These are phyloP conservation scores for Bunonema sp. DNA, from an alignment of 2,888 invertebrate genomes.

Conservation along the genomic window DNA sequence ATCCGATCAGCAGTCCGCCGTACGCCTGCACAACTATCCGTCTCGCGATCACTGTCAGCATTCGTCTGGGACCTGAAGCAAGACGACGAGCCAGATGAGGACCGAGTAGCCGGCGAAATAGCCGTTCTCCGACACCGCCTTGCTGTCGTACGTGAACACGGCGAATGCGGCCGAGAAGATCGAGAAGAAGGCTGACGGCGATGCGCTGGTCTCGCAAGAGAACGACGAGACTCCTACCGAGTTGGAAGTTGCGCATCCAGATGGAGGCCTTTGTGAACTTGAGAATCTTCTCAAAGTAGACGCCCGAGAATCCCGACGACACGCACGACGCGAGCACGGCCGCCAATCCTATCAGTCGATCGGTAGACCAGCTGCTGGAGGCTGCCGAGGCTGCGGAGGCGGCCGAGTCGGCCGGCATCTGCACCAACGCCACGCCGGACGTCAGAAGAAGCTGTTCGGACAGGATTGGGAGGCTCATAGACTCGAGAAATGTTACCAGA, in stretches of 20 bases:
- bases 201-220: background rate
- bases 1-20: conserved; percentile 50
- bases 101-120: conserved; percentile 51
- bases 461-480: too few species aligned
- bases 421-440: conserved; percentile 53
- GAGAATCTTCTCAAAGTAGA: conserved; percentile 52
- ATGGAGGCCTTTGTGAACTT: conserved; percentile 45
- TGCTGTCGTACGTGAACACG: conserved; percentile 46
- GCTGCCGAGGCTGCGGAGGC: background rate
- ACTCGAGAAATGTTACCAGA: too few species aligned
- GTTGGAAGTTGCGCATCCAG: conserved; percentile 50
- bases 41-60: background rate
- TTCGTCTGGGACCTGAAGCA: conserved; percentile 44
- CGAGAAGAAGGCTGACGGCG: conserved; percentile 46
- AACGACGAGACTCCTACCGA: conserved; percentile 41
- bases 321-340: conserved; percentile 50
- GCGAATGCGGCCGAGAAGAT: conserved; percentile 46
- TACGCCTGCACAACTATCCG: conserved; percentile 45
- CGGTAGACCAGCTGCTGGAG: too few species aligned
- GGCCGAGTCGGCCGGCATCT: conserved; percentile 17
- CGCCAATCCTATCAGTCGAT: conserved; percentile 45
- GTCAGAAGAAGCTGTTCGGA: conserved; percentile 64
- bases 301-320: conserved; percentile 52
- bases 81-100: conserved; percentile 48
- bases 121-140: conserved; percentile 45